Evolutionary conservation across 1,140 invertebrate species (phyloP).

Genomic region (Popillia japonica): DNA sequence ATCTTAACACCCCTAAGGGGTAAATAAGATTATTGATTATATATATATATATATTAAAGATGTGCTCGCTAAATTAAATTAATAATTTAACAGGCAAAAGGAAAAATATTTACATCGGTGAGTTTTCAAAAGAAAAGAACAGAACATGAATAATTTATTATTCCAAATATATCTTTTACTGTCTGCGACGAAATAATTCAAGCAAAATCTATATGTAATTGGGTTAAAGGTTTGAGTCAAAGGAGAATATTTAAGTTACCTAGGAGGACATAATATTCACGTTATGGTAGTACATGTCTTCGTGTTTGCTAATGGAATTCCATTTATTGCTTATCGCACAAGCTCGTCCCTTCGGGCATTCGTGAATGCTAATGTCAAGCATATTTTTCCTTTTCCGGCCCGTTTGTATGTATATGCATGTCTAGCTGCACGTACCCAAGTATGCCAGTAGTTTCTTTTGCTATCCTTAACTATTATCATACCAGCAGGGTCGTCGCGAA

Average conservation of each 20-base stretch:
- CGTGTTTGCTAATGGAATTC: background rate
- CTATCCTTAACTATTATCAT: background rate
- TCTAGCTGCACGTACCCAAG: background rate
- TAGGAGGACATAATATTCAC: background rate
- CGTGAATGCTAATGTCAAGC: background rate
- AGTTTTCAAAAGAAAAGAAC: background rate
- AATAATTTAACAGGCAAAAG: too few relatives aligned
- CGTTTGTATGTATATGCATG: background rate
- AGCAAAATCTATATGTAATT: background rate
- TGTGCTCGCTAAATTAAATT: too few relatives aligned
- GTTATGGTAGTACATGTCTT: background rate
- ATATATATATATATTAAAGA: too few relatives aligned
- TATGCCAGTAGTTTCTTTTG: background rate
- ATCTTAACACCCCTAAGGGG: too few relatives aligned
- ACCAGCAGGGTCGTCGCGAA: background rate
- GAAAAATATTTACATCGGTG: background rate
- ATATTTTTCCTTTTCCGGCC: background rate
- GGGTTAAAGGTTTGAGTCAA: background rate
- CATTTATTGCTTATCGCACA: background rate
- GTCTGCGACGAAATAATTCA: background rate
- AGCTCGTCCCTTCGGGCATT: background rate
- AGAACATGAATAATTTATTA: background rate
- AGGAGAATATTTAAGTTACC: background rate
- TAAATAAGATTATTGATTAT: too few relatives aligned
- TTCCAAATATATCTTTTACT: background rate